A percentile compares a stretch with the other conserved stretches of the same genome.
Evolutionary conservation across 2,888 invertebrate genomes (phyloP).

Genomic region (Pemphredon lugubris): DNA sequence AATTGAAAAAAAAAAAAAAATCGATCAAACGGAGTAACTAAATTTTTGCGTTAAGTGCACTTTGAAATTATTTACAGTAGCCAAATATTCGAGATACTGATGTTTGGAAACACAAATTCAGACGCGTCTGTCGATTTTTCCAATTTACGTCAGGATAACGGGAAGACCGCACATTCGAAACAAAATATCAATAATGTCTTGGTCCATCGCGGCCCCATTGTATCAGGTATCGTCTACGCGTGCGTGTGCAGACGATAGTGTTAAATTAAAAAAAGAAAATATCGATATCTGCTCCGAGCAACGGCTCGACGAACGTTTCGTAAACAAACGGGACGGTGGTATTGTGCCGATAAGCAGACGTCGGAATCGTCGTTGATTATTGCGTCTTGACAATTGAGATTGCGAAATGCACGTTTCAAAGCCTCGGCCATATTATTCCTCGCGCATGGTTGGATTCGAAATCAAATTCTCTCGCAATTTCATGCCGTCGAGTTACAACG

Average conservation of each 20-base stretch:
- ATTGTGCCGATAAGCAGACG: not conserved
- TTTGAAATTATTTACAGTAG: no score
- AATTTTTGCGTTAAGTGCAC: no score
- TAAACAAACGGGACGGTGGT: not conserved
- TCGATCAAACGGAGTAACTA: no score
- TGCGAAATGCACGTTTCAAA: not conserved
- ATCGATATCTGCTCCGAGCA: not conserved
- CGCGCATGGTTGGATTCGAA: slow-evolving; percentile 2
- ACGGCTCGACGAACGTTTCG: not conserved
- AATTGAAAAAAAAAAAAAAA: no score
- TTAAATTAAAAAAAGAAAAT: not conserved
- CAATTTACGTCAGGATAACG: no score
- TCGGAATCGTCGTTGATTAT: slow-evolving; percentile 1
- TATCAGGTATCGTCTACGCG: no score
- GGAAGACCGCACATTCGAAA: no score
- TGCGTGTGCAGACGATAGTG: not conserved
- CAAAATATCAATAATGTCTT: no score
- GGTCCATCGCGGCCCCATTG: no score
- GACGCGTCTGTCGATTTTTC: no score
- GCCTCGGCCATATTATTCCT: slow-evolving; percentile 4
- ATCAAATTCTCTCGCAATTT: not conserved
- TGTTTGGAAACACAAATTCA: no score
- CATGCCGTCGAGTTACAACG: not conserved
- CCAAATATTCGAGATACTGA: no score
- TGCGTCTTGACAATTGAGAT: not conserved